These are phyloP conservation scores for Hyposmocoma kahamanoa DNA, from an alignment of 1,140 invertebrate genomes.

Conservation along the genomic window DNA sequence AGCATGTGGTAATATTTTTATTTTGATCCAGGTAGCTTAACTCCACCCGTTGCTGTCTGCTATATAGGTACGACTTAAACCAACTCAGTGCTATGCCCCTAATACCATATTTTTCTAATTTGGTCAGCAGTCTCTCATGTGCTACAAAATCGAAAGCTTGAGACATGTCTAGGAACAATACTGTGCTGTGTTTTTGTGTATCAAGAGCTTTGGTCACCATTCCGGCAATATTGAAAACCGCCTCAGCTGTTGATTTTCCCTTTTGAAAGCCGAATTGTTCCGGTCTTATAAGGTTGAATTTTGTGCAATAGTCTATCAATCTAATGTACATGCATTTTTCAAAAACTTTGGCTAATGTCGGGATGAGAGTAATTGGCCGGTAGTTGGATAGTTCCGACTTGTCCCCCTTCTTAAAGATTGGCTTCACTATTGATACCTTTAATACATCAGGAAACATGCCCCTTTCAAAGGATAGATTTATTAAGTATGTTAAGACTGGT, in stretches of 20 bases:
- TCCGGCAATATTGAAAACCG: background rate
- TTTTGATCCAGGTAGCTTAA: background rate
- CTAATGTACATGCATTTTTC: constrained; percentile 1
- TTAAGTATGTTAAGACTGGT: background rate
- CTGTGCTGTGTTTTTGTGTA: background rate
- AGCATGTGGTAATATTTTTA: background rate
- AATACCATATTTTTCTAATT: background rate
- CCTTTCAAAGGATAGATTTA: background rate
- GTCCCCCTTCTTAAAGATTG: background rate
- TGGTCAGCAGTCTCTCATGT: background rate
- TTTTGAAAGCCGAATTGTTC: constrained; percentile 1
- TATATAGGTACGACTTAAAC: background rate
- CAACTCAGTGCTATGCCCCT: background rate
- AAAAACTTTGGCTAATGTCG: background rate
- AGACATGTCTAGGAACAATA: background rate
- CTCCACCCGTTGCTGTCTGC: background rate
- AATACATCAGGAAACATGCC: background rate
- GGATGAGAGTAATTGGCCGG: background rate
- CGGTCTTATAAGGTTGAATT: background rate
- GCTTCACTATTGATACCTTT: constrained; percentile 1
- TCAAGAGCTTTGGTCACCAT: background rate
- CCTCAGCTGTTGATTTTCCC: background rate
- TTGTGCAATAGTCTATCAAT: background rate
- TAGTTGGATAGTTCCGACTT: background rate
- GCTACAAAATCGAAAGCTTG: background rate